Conservation (phyloP, 1,140 invertebrate genomes). For the Dendrolimus kikuchii region DNA sequence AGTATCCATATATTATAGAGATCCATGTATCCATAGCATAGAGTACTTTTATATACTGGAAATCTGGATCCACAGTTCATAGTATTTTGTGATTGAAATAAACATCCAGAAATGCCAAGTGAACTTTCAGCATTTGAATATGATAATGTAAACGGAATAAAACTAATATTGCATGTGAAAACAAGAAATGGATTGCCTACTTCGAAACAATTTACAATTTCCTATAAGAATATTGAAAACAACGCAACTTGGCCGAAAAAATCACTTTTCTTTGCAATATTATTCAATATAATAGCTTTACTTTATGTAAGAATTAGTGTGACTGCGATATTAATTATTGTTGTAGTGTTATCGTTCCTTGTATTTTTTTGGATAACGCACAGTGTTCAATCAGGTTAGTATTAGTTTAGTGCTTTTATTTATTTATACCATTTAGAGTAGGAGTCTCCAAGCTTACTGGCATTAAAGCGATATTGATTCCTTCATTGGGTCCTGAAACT, state of each 20-base stretch:
- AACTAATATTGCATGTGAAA: conserved; percentile 36
- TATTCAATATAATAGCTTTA: conserved; percentile 47
- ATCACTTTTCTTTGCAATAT: conserved; percentile 42
- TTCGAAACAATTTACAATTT: conserved; percentile 47
- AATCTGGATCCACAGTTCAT: background rate
- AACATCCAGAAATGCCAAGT: conserved; percentile 14
- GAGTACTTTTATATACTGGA: no score
- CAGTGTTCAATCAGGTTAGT: conserved; percentile 57
- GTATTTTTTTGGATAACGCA: conserved; percentile 58
- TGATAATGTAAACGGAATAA: conserved; percentile 56
- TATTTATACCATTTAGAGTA: background rate
- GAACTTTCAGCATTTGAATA: conserved; percentile 23
- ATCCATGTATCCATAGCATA: no score
- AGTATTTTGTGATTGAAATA: background rate
- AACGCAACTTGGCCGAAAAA: conserved; percentile 35
- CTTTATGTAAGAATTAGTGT: conserved; percentile 45
- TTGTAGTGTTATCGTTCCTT: conserved; percentile 46
- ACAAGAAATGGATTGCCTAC: conserved; percentile 31
- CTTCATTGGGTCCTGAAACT: no score
- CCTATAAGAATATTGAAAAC: conserved; percentile 40
- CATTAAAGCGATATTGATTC: no score
- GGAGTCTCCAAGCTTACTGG: no score
- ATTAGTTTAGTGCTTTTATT: conserved; percentile 7
- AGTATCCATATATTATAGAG: no score
- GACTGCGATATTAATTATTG: conserved; percentile 37